Percentiles rank a stretch among this genome's conserved stretches.
Evolutionary conservation across 1,140 invertebrate species (phyloP).

Genomic region (Papilio helenus): DNA sequence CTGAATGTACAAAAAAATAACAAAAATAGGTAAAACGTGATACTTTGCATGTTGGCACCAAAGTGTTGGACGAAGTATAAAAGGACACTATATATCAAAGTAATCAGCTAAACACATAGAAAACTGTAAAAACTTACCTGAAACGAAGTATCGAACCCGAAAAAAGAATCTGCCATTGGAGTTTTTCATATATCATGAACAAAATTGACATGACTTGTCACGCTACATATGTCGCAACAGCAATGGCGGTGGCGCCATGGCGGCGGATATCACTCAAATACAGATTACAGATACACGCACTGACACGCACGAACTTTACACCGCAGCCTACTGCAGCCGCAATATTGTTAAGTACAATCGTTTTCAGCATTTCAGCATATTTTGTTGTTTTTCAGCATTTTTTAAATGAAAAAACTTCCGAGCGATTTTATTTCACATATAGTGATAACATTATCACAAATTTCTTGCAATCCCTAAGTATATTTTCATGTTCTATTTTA

Average conservation of each 20-base stretch:
- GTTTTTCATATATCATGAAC: conserved; percentile 84
- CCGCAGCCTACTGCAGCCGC: background rate
- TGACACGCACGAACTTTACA: conserved; percentile 38
- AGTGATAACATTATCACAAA: no score
- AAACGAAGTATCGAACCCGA: conserved; percentile 89
- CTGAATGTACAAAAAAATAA: conserved; percentile 17
- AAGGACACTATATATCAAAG: conserved; percentile 50
- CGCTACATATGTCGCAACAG: conserved; percentile 80
- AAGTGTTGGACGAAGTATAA: conserved; percentile 36
- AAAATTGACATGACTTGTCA: conserved; percentile 86
- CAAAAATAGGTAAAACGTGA: conserved; percentile 42
- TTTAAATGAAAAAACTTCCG: no score
- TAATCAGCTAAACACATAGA: conserved; percentile 43
- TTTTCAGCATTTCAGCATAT: no score
- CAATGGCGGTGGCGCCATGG: conserved; percentile 76
- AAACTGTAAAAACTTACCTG: conserved; percentile 84
- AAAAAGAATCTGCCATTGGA: conserved; percentile 93
- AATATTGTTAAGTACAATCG: no score
- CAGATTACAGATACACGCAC: background rate
- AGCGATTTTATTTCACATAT: no score
- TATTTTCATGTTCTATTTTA: no score
- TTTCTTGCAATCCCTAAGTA: no score
- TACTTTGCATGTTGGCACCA: conserved; percentile 57
- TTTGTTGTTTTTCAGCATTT: no score
- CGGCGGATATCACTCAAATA: conserved; percentile 53